These are phyloP conservation scores for Alethe castanea DNA, from an alignment of 2,113 vertebrate genomes.

Conservation along the genomic window DNA sequence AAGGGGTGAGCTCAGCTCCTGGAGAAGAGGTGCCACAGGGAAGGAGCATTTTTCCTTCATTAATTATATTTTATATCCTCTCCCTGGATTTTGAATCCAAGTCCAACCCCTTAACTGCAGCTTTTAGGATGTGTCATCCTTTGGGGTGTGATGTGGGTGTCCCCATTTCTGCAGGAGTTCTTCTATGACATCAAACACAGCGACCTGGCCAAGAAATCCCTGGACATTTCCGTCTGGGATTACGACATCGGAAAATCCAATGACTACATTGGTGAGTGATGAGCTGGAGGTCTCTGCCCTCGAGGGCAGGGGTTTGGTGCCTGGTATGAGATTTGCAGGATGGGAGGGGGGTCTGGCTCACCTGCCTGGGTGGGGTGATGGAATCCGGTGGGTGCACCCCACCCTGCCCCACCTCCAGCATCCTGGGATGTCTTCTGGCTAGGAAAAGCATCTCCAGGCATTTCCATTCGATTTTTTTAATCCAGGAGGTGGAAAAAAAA, in stretches of 20 bases:
- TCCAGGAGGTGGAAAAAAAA: not conserved
- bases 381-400: not conserved
- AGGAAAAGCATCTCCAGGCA: not conserved
- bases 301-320: not conserved
- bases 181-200: constrained; percentile 96
- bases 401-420: not conserved
- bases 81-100: not conserved
- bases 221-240: constrained; percentile 98
- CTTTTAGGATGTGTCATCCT: not conserved
- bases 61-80: not conserved
- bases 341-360: accelerated
- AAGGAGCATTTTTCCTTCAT: accelerated
- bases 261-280: constrained; percentile 85
- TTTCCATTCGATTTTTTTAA: not conserved
- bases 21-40: not conserved
- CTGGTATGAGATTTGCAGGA: accelerated
- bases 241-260: constrained; percentile 96
- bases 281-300: not conserved
- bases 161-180: constrained; percentile 82
- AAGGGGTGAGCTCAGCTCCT: not conserved
- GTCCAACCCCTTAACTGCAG: not conserved
- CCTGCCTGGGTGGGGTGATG: not conserved
- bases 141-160: not conserved
- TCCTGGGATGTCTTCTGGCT: accelerated
- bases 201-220: constrained; percentile 92